Evolutionary conservation across 2,113 vertebrate genomes (phyloP), one percentile per base, ranked within the genome.

Genomic region (Tringa solitaria): DNA sequence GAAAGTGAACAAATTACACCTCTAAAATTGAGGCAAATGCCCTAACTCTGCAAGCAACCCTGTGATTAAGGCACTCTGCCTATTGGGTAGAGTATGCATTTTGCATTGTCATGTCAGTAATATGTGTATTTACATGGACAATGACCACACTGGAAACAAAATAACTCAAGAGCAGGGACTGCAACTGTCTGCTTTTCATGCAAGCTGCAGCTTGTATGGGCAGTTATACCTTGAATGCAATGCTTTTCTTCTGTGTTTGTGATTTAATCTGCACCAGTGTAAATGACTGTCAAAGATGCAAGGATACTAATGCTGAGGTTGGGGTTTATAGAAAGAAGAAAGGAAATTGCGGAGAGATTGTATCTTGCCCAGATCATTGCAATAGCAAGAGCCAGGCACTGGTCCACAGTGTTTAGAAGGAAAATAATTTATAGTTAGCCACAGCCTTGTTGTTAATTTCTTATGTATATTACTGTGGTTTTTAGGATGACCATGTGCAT

Each of bases 1-100:
- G 8, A 18, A 85, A 88, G 18, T 32, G 30, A 78, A 30, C 14
- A 84, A 87, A 59, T 56, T 5, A 3, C 8, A 4, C 15, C 7
- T 69, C 27, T 45, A 60, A 32, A 90, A n/a, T 1, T 32, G 37
- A 83, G 57, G 9, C 11, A 68, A 75, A 43, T 54, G 8, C 32
- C 28, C 7, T 27, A 37, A 72, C 23, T 22, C 23, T 39, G 5
- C 2, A 3, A 53, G 24, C 8, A 60, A 0, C 9, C 2, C 2
- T 32, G 32, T 33, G 12, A 33, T 57, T 14, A 24, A 33, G 23
- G 64, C 39, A 22, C 41, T 84, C 45, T 8, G 37, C 10, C 33
- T 22, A 9, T 32, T 51, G 59, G 7, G 10, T 61, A 18, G 43
- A 78, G 6, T 21, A 32, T 63, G 27, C 10, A 16, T 93, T 82